phyloP scores from a whole-genome alignment of 2,797 vertebrate species.

The Alauda arvensis region DNA sequence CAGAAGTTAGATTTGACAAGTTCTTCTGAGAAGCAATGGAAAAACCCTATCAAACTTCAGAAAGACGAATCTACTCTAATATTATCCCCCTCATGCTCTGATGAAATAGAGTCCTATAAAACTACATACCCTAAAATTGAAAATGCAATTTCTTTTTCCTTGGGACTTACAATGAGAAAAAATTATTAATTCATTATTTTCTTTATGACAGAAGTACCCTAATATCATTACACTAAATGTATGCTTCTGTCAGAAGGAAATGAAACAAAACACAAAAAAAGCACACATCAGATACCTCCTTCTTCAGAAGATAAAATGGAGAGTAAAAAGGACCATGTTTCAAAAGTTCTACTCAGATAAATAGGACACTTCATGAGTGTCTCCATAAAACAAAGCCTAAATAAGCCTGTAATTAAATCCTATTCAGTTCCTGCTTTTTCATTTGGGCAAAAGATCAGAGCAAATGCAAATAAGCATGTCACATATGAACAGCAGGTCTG shows the following conservation, averaged over 20 bases:
- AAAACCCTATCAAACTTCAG: background rate
- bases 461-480: constrained; percentile 29
- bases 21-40: background rate
- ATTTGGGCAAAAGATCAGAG: constrained; percentile 61
- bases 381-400: constrained; percentile 23
- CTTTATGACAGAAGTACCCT: background rate
- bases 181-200: background rate
- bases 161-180: background rate
- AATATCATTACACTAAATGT: background rate
- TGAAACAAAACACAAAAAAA: background rate
- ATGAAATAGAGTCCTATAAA: background rate
- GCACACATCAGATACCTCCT: background rate
- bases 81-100: background rate
- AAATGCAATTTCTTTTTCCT: background rate
- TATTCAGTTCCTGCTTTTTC: constrained; percentile 17
- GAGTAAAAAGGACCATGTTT: background rate
- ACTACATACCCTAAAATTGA: background rate
- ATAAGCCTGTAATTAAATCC: constrained; percentile 25
- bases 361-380: background rate
- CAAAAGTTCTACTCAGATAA: background rate
- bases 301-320: background rate
- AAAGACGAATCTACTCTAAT: background rate
- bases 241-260: background rate
- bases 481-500: constrained; percentile 54
- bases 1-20: background rate